Conservation (phyloP, 92 coral and sea anemone genomes). For the Palythoa grandis region DNA sequence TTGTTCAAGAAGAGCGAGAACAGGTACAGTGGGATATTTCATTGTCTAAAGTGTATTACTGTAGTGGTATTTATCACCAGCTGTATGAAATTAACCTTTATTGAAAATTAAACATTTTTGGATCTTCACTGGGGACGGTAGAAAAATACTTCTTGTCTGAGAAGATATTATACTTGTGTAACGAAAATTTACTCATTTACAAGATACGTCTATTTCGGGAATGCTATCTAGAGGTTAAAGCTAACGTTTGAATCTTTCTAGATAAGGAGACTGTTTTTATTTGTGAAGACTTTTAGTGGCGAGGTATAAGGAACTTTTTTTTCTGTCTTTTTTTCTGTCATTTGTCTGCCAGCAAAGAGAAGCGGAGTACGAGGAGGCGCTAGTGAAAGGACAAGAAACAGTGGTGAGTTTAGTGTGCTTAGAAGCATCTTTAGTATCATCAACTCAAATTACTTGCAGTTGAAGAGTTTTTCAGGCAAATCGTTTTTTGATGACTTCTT, state of each 20-base stretch:
- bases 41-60: not conserved
- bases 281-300: too few species aligned
- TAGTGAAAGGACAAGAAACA: slow-evolving; percentile 74
- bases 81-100: not conserved
- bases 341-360: slow-evolving; percentile 6
- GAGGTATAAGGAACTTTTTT: not conserved
- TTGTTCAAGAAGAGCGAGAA: slow-evolving; percentile 92
- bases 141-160: too few species aligned
- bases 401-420: slow-evolving; percentile 58
- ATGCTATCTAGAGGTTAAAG: too few species aligned
- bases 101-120: too few species aligned
- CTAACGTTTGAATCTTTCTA: too few species aligned
- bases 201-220: too few species aligned
- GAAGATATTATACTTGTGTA: too few species aligned
- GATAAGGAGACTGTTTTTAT: too few species aligned
- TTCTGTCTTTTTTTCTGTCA: not conserved
- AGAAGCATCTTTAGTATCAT: not conserved
- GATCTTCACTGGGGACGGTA: too few species aligned
- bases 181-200: too few species aligned
- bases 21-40: slow-evolving; percentile 54
- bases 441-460: not conserved
- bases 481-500: too few species aligned
- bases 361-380: slow-evolving; percentile 77
- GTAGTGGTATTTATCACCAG: not conserved
- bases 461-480: too few species aligned